A percentile compares a stretch with the other conserved stretches of the same genome.
phyloP scores from a whole-genome alignment of 2,888 invertebrate genomes.

The Lasioglossum leucozonium region DNA sequence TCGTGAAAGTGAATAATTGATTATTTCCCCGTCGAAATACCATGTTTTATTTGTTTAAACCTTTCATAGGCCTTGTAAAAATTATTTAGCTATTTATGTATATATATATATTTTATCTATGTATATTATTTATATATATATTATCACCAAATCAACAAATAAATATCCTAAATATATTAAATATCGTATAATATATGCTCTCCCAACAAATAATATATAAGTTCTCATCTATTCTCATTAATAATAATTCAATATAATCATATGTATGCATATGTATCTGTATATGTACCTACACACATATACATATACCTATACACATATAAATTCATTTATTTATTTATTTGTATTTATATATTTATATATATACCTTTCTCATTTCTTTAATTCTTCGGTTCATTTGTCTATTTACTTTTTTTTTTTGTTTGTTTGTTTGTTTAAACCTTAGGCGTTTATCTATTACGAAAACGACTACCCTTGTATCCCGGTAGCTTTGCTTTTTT shows the following conservation, averaged over 20 bases:
- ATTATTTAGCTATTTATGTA: conserved; percentile 60
- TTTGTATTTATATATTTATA: conserved; percentile 59
- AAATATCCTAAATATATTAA: conserved; percentile 83
- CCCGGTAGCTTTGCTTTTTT: conserved; percentile 77
- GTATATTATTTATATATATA: conserved; percentile 31
- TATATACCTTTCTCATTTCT: conserved; percentile 65
- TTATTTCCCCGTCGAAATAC: conserved; percentile 57
- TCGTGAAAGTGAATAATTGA: conserved; percentile 44
- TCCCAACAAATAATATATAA: conserved; percentile 83
- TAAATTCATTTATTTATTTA: conserved; percentile 64
- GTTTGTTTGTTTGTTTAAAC: conserved; percentile 55
- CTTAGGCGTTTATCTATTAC: conserved; percentile 77
- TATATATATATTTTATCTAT: conserved; percentile 44
- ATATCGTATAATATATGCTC: conserved; percentile 81
- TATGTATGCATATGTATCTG: conserved; percentile 68
- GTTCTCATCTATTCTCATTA: conserved; percentile 64
- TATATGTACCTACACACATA: conserved; percentile 44
- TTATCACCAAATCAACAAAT: conserved; percentile 83
- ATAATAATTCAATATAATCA: conserved; percentile 72
- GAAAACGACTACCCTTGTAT: conserved; percentile 83
- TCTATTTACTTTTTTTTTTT: conserved; percentile 70
- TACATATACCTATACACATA: conserved; percentile 52
- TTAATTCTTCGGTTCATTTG: conserved; percentile 47
- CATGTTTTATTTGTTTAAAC: conserved; percentile 54
- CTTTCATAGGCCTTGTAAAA: conserved; percentile 60